A percentile compares a stretch with the other conserved stretches of the same genome.
Conservation (phyloP, 2,113 vertebrate genomes). For the Marmota flaviventris region DNA sequence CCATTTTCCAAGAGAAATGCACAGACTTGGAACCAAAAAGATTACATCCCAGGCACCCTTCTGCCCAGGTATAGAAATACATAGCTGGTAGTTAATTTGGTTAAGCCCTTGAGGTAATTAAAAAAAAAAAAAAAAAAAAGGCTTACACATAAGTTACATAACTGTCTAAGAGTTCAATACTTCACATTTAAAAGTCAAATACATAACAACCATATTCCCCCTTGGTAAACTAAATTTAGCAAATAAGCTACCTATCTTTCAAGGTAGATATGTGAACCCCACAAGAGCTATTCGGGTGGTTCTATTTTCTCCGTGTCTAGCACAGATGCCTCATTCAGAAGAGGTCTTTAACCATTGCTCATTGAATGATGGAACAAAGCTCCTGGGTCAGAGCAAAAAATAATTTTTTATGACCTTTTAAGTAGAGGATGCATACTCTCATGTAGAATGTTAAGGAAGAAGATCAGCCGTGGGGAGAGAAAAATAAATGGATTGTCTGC, state of each 20-base stretch:
- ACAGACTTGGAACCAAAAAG: not conserved
- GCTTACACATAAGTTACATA: conserved; percentile 17
- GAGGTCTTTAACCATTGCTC: not conserved
- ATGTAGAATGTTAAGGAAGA: not conserved
- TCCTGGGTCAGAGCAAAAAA: not conserved
- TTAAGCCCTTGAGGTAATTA: not conserved
- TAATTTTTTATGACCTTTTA: not conserved
- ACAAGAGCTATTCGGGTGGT: not conserved
- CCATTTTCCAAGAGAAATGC: not conserved
- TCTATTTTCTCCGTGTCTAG: not conserved
- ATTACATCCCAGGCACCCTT: not conserved
- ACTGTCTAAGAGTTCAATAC: not conserved
- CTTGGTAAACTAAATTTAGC: not conserved
- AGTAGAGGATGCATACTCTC: not conserved
- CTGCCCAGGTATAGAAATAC: not conserved
- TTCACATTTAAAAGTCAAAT: conserved; percentile 25
- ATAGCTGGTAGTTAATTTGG: not conserved
- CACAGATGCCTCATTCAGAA: not conserved
- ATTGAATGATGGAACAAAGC: not conserved
- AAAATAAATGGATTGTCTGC: not conserved
- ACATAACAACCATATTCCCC: not conserved
- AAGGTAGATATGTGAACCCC: not conserved
- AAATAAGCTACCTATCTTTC: not conserved
- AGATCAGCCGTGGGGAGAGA: not conserved
- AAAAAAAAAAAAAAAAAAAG: not conserved